phyloP scores from a whole-genome alignment of 2,113 vertebrate genomes.

The Cygnus atratus region DNA sequence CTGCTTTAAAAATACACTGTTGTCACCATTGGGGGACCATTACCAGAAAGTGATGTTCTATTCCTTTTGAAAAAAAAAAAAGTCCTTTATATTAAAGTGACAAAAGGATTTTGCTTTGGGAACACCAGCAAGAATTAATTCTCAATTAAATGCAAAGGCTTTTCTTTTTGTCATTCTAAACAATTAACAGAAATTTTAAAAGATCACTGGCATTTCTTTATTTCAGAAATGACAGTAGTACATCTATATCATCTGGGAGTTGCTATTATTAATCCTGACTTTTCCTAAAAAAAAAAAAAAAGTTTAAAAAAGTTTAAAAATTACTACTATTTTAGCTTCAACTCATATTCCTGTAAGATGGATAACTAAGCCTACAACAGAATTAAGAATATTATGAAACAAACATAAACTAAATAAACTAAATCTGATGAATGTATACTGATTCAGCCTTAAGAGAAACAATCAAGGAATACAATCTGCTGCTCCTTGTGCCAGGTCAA shows the following conservation, averaged over 20 bases:
- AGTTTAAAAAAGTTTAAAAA: background rate
- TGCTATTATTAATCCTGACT: background rate
- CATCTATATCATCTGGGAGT: background rate
- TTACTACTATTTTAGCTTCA: background rate
- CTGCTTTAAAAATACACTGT: background rate
- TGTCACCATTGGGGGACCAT: background rate
- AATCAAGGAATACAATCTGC: background rate
- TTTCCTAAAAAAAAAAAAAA: background rate
- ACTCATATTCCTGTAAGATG: background rate
- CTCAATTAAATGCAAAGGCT: background rate
- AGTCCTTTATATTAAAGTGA: background rate
- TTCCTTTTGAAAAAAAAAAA: conserved; percentile 7
- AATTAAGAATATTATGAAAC: background rate
- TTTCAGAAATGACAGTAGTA: background rate
- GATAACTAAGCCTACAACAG: background rate
- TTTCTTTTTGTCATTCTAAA: background rate
- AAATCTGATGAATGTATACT: background rate
- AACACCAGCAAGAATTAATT: background rate
- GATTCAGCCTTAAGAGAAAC: background rate
- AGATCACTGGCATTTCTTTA: background rate
- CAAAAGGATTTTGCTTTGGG: background rate
- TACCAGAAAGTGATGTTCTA: background rate
- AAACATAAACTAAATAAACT: background rate
- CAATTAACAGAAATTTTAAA: background rate
- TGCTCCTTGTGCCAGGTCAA: background rate